Conservation (phyloP, 2,888 invertebrate genomes). For the Serripes groenlandicus region DNA sequence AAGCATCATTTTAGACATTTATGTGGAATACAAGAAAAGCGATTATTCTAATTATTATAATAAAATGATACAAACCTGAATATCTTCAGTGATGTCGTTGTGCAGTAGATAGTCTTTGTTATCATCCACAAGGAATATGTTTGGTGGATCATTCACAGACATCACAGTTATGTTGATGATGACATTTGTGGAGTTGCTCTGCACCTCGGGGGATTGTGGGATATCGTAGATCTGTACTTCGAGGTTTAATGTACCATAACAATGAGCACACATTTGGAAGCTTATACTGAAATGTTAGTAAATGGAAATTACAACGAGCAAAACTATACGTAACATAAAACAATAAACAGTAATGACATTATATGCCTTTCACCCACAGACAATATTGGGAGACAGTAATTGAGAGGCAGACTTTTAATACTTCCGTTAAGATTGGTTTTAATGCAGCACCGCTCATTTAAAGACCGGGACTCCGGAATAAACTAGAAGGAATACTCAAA, state of each 20-base stretch:
- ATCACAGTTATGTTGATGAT: conserved; percentile 14
- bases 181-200: not conserved
- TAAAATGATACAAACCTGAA: conserved; percentile 25
- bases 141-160: conserved; percentile 30
- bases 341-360: too few species aligned
- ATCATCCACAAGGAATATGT: conserved; percentile 16
- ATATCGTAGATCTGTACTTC: conserved; percentile 19
- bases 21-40: too few species aligned
- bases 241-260: conserved; percentile 20
- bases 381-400: too few species aligned
- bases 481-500: too few species aligned
- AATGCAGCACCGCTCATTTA: too few species aligned
- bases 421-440: too few species aligned
- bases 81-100: conserved; percentile 18
- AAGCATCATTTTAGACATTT: too few species aligned
- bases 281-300: not conserved
- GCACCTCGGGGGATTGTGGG: not conserved
- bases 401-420: too few species aligned
- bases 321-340: too few species aligned
- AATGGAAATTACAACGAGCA: not conserved
- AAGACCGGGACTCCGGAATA: too few species aligned
- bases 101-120: conserved; percentile 6
- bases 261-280: conserved; percentile 19
- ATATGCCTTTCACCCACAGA: too few species aligned
- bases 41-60: too few species aligned